phyloP scores from a whole-genome alignment of 2,797 vertebrate genomes.

The Bradypodion ventrale region DNA sequence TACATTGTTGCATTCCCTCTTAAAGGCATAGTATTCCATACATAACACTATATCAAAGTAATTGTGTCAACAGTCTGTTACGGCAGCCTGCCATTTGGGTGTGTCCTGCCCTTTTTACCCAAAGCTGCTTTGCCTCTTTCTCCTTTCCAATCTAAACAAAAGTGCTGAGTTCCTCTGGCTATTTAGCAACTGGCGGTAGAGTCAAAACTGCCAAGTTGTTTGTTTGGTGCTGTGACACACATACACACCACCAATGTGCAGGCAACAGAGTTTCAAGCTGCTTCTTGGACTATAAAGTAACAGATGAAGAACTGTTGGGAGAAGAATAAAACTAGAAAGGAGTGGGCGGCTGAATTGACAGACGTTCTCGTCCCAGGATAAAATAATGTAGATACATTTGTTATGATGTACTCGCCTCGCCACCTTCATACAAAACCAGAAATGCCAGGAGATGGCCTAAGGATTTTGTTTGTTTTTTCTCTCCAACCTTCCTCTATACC shows the following conservation, averaged over 20 bases:
- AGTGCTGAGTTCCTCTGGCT: neutral
- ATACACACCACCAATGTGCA: neutral
- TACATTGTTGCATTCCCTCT: no score
- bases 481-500: slow-evolving; percentile 19
- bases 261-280: slow-evolving; percentile 15
- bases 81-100: slow-evolving; percentile 1
- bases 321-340: neutral
- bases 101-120: slow-evolving; percentile 15
- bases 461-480: slow-evolving; percentile 11
- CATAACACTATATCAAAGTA: no score
- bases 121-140: slow-evolving; percentile 10
- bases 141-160: slow-evolving; percentile 35
- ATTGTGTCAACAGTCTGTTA: neutral
- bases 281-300: slow-evolving; percentile 22
- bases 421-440: neutral
- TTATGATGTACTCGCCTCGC: neutral
- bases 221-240: slow-evolving; percentile 22
- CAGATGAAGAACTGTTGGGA: slow-evolving; percentile 20
- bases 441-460: slow-evolving; percentile 32
- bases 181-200: slow-evolving; percentile 47
- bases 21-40: no score
- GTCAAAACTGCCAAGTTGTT: slow-evolving; percentile 26
- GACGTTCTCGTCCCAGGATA: slow-evolving; percentile 7
- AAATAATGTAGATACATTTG: slow-evolving; percentile 37
- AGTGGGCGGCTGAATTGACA: neutral